A percentile compares a stretch with the other conserved stretches of the same genome.
phyloP scores from a whole-genome alignment of 2,113 vertebrate species.

The Pitta sordida region DNA sequence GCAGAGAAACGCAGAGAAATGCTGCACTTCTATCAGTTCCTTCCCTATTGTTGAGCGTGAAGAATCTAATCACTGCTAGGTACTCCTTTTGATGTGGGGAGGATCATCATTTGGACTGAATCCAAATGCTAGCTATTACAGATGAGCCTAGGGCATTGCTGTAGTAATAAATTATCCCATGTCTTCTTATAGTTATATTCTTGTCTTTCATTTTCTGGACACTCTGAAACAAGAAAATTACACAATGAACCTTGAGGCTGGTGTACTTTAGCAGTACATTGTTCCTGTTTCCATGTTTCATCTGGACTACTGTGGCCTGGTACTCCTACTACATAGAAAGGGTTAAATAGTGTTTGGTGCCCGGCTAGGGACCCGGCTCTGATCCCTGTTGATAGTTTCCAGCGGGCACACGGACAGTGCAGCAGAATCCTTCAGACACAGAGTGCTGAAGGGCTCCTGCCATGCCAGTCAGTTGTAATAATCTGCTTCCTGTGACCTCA shows the following conservation, averaged over 20 bases:
- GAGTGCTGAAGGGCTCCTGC: neutral
- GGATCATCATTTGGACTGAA: neutral
- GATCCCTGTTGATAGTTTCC: neutral
- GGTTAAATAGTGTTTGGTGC: neutral
- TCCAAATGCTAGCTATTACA: neutral
- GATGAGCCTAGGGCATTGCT: neutral
- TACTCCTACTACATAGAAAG: neutral
- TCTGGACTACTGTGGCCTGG: neutral
- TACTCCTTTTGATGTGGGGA: neutral
- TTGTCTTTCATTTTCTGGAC: neutral
- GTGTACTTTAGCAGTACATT: neutral
- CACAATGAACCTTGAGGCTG: neutral
- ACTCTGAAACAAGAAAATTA: neutral
- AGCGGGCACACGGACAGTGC: neutral
- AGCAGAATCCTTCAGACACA: neutral
- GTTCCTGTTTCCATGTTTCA: neutral
- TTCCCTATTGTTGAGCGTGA: neutral
- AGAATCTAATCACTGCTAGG: neutral
- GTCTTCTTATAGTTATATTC: neutral
- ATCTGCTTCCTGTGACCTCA: conserved; percentile 10
- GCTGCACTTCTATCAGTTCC: neutral
- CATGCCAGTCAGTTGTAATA: neutral
- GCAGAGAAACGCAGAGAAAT: neutral
- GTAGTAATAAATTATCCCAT: neutral
- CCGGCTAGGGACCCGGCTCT: neutral